Evolutionary conservation across 2,113 vertebrate species (phyloP), one percentile per base, ranked within the genome.

Genomic region (Sebastes schlegelii): DNA sequence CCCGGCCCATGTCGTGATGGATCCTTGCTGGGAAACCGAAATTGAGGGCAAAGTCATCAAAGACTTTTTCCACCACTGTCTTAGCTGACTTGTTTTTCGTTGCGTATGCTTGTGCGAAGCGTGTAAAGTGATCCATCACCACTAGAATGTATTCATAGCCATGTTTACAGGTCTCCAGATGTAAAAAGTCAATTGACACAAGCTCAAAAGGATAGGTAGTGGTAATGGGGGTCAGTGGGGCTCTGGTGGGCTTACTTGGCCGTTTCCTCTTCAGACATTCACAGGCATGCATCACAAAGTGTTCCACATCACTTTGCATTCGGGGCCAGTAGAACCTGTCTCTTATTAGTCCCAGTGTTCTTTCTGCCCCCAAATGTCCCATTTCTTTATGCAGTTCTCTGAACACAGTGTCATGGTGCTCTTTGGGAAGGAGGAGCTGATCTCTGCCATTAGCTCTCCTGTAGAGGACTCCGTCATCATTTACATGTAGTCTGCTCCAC

Each of bases 131-230:
- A 23, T 86, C 78, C 49, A 78, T 81, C 8, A 79, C 46, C 12
- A 82, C 61, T 11, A 81, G 17, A 10, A 81, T 77, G 17, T 81
- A 71, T 19, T 81, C 73, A 61, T 60, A 89, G 1, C 80, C 80
- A 3, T 58, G 54, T 16, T 78, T 84, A 13, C 61, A 60, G 3
- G 68, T 46, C 43, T 84, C 74, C 1, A 78, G n/a, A 4, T 84
- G 74, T 3, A 84, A 26, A 55, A 65, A 65, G 68, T 73, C 60
- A 6, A 57, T 69, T 0, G 60, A 80, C 16, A 73, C 42, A 0
- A 73, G 51, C 10, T 80, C 57, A 45, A 73, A 58, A 26, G 26
- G 26, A 26, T 26, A 26, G 0, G 60, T 49, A 1, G 76, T 60
- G 42, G 13, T 19, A 8, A 78, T 71, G 3, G 9, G 21, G 6